phyloP scores from a whole-genome alignment of 2,113 vertebrate genomes.

The Campylorhamphus procurvoides region DNA sequence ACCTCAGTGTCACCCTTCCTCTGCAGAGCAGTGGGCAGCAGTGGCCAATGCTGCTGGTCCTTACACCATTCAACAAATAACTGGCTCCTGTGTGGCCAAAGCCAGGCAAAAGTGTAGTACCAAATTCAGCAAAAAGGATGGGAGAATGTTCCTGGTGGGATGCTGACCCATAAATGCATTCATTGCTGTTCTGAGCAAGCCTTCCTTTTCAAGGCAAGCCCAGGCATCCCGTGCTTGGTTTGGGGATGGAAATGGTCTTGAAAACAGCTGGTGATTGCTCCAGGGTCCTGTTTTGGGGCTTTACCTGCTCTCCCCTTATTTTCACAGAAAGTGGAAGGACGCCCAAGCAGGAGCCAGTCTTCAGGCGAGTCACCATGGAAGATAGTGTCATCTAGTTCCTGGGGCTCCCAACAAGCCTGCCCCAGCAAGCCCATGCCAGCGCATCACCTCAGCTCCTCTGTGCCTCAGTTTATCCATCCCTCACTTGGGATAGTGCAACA shows the following conservation, averaged over 20 bases:
- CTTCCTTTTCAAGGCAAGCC: background rate
- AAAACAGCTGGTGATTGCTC: background rate
- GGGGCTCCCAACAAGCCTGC: background rate
- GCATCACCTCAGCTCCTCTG: background rate
- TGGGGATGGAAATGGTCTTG: background rate
- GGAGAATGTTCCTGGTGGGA: background rate
- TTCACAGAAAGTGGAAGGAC: slow-evolving; percentile 42
- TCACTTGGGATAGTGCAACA: rapidly evolving
- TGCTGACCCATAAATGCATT: background rate
- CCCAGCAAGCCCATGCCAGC: background rate
- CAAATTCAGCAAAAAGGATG: background rate
- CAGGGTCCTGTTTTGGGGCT: background rate
- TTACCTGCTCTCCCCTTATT: slow-evolving; percentile 34
- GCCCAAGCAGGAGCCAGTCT: slow-evolving; percentile 51
- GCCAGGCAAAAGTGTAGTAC: background rate
- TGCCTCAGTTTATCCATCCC: background rate
- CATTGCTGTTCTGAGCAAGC: background rate
- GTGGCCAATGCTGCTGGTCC: rapidly evolving
- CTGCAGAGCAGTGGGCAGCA: background rate
- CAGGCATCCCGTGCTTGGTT: background rate
- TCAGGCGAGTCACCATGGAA: slow-evolving; percentile 67
- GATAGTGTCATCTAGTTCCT: slow-evolving; percentile 58
- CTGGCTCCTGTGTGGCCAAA: background rate
- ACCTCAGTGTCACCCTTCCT: background rate
- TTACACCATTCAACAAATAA: background rate